Conservation (phyloP, 2,888 invertebrate species). For the Chrysotoxum bicinctum region DNA sequence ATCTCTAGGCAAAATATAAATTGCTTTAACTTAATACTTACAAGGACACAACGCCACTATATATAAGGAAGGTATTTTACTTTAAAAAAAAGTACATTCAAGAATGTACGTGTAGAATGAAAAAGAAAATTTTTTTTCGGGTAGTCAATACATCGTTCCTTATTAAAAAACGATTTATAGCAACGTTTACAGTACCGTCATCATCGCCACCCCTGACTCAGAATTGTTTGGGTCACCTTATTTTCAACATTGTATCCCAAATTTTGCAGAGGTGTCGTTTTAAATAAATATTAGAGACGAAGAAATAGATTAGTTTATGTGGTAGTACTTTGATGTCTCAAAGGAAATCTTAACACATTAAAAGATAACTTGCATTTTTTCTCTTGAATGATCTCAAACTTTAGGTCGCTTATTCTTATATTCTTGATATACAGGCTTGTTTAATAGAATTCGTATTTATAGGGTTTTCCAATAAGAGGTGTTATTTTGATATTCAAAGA, state of each 20-base stretch:
- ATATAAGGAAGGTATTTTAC: neutral
- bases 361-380: too few species aligned
- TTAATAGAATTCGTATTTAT: too few species aligned
- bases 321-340: neutral
- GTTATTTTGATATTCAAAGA: too few species aligned
- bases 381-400: too few species aligned
- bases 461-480: too few species aligned
- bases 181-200: neutral
- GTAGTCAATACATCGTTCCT: neutral
- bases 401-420: too few species aligned
- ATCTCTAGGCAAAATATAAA: constrained; percentile 2
- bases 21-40: constrained; percentile 12
- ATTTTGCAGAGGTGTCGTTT: neutral
- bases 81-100: neutral
- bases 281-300: neutral
- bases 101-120: neutral
- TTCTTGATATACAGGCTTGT: too few species aligned
- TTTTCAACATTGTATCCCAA: neutral
- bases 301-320: neutral
- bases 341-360: neutral
- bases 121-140: neutral
- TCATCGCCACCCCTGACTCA: neutral
- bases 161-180: constrained; percentile 1
- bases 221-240: constrained; percentile 7
- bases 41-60: constrained; percentile 7